These are phyloP conservation scores for Hippopotamyrus pictus DNA, from an alignment of 2,797 vertebrate genomes.

Conservation along the genomic window DNA sequence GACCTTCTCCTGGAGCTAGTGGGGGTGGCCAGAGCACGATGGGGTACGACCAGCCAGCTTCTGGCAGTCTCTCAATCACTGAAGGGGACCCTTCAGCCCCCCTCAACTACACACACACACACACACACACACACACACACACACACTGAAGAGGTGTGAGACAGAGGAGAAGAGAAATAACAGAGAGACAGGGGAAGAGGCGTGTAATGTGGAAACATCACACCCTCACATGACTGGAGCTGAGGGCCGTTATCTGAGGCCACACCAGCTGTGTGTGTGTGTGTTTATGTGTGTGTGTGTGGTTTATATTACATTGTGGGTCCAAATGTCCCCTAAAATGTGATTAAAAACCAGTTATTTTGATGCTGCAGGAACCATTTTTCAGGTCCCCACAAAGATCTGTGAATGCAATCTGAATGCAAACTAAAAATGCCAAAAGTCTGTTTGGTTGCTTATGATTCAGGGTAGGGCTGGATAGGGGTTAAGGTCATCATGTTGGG, in stretches of 20 bases:
- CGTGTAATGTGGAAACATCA: slow-evolving; percentile 47
- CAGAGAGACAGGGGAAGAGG: slow-evolving; percentile 26
- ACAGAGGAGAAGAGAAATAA: neutral
- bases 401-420: too few species aligned
- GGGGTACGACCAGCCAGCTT: neutral
- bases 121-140: too few species aligned
- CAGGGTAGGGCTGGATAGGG: too few species aligned
- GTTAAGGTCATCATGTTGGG: too few species aligned
- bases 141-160: neutral
- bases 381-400: too few species aligned
- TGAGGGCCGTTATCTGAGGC: neutral
- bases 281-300: neutral
- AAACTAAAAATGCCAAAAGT: too few species aligned
- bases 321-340: too few species aligned
- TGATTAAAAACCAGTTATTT: too few species aligned
- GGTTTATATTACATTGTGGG: neutral
- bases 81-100: neutral
- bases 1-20: neutral
- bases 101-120: neutral
- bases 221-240: neutral
- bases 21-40: neutral
- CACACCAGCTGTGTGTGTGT: neutral
- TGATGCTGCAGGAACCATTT: too few species aligned
- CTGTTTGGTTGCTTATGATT: too few species aligned
- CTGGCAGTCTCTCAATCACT: neutral